A percentile compares a stretch with the other conserved stretches of the same genome.
Evolutionary conservation across 2,113 vertebrate genomes (phyloP).

Genomic region (Channa argus): DNA sequence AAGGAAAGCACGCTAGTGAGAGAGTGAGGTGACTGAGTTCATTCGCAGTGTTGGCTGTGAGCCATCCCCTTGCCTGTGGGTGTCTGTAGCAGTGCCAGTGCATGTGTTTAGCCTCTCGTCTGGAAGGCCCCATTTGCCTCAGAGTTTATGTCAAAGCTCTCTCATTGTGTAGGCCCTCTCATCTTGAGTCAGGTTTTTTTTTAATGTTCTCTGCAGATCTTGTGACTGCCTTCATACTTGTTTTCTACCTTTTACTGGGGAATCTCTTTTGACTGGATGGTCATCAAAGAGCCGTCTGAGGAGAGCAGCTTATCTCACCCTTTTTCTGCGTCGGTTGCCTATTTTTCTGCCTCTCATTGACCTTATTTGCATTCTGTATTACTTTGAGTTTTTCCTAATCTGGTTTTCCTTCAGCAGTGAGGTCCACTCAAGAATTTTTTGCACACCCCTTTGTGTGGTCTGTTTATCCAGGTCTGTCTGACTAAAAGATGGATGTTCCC

Average conservation of each 20-base stretch:
- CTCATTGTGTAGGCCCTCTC: slow-evolving; percentile 74
- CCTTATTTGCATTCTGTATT: slow-evolving; percentile 28
- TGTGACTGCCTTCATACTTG: slow-evolving; percentile 62
- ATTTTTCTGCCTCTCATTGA: slow-evolving; percentile 37
- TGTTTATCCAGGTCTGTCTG: slow-evolving; percentile 28
- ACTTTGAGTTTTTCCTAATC: slow-evolving; percentile 8
- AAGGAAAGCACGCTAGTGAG: slow-evolving; percentile 53
- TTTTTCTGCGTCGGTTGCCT: slow-evolving; percentile 33
- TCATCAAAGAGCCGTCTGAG: slow-evolving; percentile 59
- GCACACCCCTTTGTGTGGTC: slow-evolving; percentile 12
- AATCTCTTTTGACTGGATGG: slow-evolving; percentile 48
- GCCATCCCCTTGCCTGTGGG: slow-evolving; percentile 82
- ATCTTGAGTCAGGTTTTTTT: slow-evolving; percentile 69
- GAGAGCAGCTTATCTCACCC: slow-evolving; percentile 45
- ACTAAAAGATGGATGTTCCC: slow-evolving; percentile 17
- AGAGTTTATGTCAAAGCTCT: slow-evolving; percentile 78
- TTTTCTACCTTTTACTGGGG: slow-evolving; percentile 55
- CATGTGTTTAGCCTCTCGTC: slow-evolving; percentile 85
- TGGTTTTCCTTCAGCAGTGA: slow-evolving; percentile 16
- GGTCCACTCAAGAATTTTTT: slow-evolving; percentile 6
- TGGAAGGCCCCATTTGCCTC: slow-evolving; percentile 76
- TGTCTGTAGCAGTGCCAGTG: slow-evolving; percentile 83
- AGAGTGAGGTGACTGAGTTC: slow-evolving; percentile 83
- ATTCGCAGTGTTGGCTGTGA: slow-evolving; percentile 75
- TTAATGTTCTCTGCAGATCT: slow-evolving; percentile 52